Conservation (phyloP, 1,140 invertebrate genomes). For the Scaptomyza pallida region DNA sequence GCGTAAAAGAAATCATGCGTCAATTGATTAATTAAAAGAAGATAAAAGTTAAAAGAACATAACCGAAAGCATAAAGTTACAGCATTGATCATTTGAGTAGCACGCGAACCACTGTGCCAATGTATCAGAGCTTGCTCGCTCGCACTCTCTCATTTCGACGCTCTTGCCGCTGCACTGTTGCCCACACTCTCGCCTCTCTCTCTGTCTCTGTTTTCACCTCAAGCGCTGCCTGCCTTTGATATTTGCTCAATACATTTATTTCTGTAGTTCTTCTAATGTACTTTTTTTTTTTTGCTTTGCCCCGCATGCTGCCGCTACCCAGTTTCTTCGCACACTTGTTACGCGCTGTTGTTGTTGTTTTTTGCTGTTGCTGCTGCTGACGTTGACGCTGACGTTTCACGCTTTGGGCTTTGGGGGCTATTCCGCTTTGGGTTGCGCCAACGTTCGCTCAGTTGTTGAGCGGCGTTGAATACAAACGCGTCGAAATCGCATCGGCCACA, state of each 20-base stretch:
- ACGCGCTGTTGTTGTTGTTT: constrained; percentile 53
- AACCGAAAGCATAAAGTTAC: not conserved
- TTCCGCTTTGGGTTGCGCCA: constrained; percentile 49
- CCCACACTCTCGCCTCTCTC: too few relatives aligned
- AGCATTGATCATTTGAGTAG: not conserved
- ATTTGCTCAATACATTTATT: constrained; percentile 80
- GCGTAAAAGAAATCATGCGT: not conserved
- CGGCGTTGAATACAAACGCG: constrained; percentile 66
- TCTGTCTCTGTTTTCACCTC: constrained; percentile 18
- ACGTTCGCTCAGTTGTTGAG: constrained; percentile 68
- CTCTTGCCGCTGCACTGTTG: constrained; percentile 11
- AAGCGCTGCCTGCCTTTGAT: constrained; percentile 47
- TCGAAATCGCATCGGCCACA: constrained; percentile 48
- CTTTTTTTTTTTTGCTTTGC: constrained; percentile 45
- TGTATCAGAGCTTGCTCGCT: constrained; percentile 11
- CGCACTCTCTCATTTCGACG: constrained; percentile 11
- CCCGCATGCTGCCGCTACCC: constrained; percentile 1
- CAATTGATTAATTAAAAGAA: not conserved
- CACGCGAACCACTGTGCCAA: constrained; percentile 41
- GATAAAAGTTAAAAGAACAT: not conserved
- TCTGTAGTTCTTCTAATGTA: constrained; percentile 59
- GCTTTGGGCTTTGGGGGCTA: constrained; percentile 46
- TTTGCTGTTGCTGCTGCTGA: constrained; percentile 28
- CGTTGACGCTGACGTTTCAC: constrained; percentile 39
- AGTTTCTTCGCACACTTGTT: constrained; percentile 64